Conservation (phyloP, 2,888 invertebrate genomes). For the Flabesymbios commensalis region DNA sequence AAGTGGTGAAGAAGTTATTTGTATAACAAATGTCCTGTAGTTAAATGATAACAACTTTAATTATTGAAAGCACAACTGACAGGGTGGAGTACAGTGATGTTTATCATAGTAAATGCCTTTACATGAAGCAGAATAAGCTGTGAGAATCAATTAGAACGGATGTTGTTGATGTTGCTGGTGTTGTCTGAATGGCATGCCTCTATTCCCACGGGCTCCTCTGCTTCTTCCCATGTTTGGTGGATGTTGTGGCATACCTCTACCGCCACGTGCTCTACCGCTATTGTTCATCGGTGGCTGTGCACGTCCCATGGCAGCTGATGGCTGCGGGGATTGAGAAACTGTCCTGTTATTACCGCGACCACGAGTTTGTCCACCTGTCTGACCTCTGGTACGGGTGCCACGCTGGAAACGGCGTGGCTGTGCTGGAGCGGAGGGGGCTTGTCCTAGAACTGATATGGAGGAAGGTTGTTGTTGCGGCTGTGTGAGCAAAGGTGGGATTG, state of each 20-base stretch:
- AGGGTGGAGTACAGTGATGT: too few species aligned
- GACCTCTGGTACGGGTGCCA: neutral
- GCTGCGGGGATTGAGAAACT: too few species aligned
- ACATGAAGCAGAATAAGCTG: too few species aligned
- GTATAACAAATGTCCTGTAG: too few species aligned
- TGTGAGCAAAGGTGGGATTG: neutral
- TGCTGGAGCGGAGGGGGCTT: neutral
- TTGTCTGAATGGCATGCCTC: neutral
- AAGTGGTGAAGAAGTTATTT: too few species aligned
- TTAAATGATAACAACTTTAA: too few species aligned
- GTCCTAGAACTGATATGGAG: neutral
- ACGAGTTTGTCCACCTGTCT: neutral
- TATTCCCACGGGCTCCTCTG: neutral
- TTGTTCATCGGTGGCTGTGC: neutral
- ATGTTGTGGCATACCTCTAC: too few species aligned
- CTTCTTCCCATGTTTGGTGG: too few species aligned
- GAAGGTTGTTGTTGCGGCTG: neutral
- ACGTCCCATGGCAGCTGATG: too few species aligned
- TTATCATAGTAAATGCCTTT: too few species aligned
- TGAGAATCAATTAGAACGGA: constrained; percentile 1
- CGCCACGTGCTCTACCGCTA: neutral
- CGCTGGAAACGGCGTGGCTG: neutral
- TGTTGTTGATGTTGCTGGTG: neutral
- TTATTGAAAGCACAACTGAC: too few species aligned
- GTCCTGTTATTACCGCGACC: neutral